Percentiles rank a stretch among this genome's conserved stretches.
phyloP scores from a whole-genome alignment of 2,113 vertebrate genomes.

The Agapornis roseicollis region DNA sequence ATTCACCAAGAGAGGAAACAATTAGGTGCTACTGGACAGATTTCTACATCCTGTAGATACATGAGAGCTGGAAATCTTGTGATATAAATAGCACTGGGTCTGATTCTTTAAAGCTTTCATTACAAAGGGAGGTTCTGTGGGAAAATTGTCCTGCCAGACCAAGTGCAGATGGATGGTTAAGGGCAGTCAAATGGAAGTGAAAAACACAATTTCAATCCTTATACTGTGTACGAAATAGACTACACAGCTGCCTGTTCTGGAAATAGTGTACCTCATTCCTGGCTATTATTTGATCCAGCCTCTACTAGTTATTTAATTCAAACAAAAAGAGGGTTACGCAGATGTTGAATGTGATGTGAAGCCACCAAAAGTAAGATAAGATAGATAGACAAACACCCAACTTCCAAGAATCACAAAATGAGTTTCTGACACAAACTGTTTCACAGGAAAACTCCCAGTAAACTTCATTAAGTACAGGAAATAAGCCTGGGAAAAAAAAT shows the following conservation, averaged over 20 bases:
- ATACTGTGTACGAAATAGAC: neutral
- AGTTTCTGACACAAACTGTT: neutral
- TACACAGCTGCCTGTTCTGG: neutral
- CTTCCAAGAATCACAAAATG: neutral
- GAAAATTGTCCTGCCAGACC: neutral
- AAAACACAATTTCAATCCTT: neutral
- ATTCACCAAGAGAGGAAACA: neutral
- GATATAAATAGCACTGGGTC: neutral
- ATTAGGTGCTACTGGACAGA: neutral
- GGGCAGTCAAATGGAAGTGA: neutral
- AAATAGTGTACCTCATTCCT: neutral
- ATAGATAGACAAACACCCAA: neutral
- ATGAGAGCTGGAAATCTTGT: neutral
- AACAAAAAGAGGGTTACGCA: neutral
- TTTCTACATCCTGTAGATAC: neutral
- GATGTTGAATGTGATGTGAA: neutral
- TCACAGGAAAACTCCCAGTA: neutral
- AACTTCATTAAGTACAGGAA: neutral
- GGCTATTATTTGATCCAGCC: neutral
- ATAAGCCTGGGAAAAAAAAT: neutral
- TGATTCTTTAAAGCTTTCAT: neutral
- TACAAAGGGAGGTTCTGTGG: neutral
- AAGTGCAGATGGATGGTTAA: neutral
- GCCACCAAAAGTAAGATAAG: neutral
- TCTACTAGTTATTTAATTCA: neutral